Evolutionary conservation across 2,113 vertebrate genomes (phyloP).

Genomic region (Xiphias gladius): DNA sequence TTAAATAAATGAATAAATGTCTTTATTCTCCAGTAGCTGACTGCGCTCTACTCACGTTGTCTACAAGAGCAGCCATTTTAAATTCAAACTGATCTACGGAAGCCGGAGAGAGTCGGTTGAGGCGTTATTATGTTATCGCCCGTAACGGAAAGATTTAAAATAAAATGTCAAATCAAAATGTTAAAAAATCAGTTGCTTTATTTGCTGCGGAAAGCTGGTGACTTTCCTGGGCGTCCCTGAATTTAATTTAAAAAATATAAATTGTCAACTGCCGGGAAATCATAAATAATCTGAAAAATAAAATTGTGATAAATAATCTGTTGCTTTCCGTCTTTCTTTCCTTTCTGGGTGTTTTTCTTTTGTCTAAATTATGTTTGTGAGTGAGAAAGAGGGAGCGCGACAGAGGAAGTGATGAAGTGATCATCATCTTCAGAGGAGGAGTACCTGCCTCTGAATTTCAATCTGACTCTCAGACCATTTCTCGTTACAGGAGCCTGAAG

Average conservation of each 20-base stretch:
- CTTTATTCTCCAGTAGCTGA: background rate
- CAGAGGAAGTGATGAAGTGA: conserved; percentile 78
- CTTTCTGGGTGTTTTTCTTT: background rate
- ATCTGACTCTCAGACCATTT: conserved; percentile 63
- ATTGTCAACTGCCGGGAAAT: background rate
- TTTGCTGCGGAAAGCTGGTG: no score
- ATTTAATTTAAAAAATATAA: background rate
- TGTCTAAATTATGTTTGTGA: background rate
- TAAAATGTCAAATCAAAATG: background rate
- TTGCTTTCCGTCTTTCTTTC: no score
- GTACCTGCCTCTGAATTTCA: conserved; percentile 72
- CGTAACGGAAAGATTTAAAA: background rate
- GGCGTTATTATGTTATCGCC: background rate
- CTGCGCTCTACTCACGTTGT: conserved; percentile 80
- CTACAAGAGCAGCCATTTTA: conserved; percentile 76
- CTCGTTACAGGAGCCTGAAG: conserved; percentile 48
- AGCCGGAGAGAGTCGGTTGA: conserved; percentile 37
- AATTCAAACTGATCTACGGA: conserved; percentile 63
- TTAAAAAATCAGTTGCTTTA: background rate
- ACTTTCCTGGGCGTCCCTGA: background rate
- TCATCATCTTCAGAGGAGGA: conserved; percentile 42
- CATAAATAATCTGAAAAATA: background rate
- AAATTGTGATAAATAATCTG: background rate
- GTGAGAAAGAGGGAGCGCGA: conserved; percentile 37
- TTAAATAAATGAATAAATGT: background rate